A percentile compares a stretch with the other conserved stretches of the same genome.
These are phyloP conservation scores for Panagrolaimus sp. DNA, from an alignment of 1,140 invertebrate genomes.

Conservation along the genomic window DNA sequence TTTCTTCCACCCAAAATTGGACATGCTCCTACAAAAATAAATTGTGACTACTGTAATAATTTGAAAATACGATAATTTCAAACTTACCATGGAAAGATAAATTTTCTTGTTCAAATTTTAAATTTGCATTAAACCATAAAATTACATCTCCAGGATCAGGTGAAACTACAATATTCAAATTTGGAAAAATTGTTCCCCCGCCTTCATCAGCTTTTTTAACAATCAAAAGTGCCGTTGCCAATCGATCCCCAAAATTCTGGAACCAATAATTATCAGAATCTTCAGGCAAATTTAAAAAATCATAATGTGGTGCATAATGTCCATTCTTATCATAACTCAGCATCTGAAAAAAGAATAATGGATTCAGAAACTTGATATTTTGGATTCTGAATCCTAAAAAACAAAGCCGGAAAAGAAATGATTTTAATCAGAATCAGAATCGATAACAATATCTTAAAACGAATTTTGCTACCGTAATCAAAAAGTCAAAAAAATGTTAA, in stretches of 20 bases:
- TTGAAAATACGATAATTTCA: no score
- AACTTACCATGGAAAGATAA: background rate
- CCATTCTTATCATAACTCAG: background rate
- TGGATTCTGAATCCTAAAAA: no score
- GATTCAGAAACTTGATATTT: no score
- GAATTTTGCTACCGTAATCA: no score
- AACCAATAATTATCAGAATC: background rate
- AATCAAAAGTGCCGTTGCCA: background rate
- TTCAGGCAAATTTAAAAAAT: background rate
- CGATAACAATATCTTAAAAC: no score
- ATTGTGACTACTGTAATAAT: no score
- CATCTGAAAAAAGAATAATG: background rate
- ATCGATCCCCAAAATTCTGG: background rate
- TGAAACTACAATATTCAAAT: background rate
- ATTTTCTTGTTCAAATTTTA: background rate
- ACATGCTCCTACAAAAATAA: background rate
- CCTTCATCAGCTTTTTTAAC: background rate
- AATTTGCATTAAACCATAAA: constrained; percentile 8
- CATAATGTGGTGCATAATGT: constrained; percentile 7
- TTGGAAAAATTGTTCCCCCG: background rate
- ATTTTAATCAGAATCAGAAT: no score
- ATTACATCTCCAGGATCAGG: background rate
- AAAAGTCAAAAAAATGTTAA: no score
- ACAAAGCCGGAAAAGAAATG: no score
- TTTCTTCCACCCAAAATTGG: background rate